phyloP scores from a whole-genome alignment of 2,888 invertebrate genomes.

The Schrankia costaestrigalis region DNA sequence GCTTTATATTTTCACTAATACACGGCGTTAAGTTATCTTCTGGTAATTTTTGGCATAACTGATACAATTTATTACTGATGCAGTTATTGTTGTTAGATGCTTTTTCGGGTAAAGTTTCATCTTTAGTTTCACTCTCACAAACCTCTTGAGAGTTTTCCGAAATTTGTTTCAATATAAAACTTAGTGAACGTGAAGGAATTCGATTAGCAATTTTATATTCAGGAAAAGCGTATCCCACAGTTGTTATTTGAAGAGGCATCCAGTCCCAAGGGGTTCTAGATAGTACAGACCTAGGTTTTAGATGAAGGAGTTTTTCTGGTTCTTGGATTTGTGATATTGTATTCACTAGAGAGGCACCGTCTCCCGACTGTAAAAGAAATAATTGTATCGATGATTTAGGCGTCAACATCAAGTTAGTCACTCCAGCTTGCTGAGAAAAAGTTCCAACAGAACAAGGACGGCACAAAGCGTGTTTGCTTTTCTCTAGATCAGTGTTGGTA shows the following conservation, averaged over 20 bases:
- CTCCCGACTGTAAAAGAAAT: constrained; percentile 56
- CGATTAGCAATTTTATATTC: constrained; percentile 23
- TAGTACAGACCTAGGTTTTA: constrained; percentile 37
- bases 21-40: no score
- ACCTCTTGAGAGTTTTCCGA: constrained; percentile 1
- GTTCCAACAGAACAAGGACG: constrained; percentile 44
- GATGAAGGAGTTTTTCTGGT: constrained; percentile 31
- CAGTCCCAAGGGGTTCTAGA: constrained; percentile 45
- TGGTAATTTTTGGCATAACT: no score
- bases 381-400: constrained; percentile 56
- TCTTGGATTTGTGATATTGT: constrained; percentile 39
- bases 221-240: constrained; percentile 58
- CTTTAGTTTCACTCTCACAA: background rate
- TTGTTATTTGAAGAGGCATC: constrained; percentile 59
- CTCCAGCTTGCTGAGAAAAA: constrained; percentile 52
- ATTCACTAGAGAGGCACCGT: constrained; percentile 48
- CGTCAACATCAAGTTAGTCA: constrained; percentile 55
- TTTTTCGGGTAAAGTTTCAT: background rate
- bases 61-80: no score
- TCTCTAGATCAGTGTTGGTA: constrained; percentile 36
- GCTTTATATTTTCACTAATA: no score
- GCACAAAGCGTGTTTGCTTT: constrained; percentile 47
- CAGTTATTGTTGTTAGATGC: no score
- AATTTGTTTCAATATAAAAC: constrained; percentile 17
- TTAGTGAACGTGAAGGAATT: constrained; percentile 14